Evolutionary conservation across 2,797 vertebrate genomes (phyloP).

Genomic region (Xenopus petersii): DNA sequence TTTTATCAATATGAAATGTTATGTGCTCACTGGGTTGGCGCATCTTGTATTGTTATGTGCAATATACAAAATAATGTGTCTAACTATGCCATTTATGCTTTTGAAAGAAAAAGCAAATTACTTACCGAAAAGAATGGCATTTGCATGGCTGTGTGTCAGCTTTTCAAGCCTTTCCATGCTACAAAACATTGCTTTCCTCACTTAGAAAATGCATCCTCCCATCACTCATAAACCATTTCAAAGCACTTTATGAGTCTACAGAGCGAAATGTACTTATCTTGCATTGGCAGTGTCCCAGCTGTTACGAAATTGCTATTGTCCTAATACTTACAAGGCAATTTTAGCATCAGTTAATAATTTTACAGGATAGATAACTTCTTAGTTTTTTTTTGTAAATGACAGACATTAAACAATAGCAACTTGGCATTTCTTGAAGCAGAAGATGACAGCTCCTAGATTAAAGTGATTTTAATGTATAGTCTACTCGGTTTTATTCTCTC

Average conservation of each 20-base stretch:
- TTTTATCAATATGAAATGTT: slow-evolving; percentile 85
- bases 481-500: slow-evolving; percentile 78
- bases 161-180: slow-evolving; percentile 81
- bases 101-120: slow-evolving; percentile 84
- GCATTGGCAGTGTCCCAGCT: slow-evolving; percentile 84
- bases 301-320: slow-evolving; percentile 89
- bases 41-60: slow-evolving; percentile 82
- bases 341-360: slow-evolving; percentile 88
- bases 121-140: slow-evolving; percentile 81
- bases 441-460: slow-evolving; percentile 88
- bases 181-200: slow-evolving; percentile 84
- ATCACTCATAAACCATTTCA: slow-evolving; percentile 84
- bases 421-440: slow-evolving; percentile 84
- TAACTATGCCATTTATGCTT: slow-evolving; percentile 83
- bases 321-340: slow-evolving; percentile 90
- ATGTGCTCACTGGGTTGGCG: slow-evolving; percentile 82
- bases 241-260: slow-evolving; percentile 83
- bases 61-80: slow-evolving; percentile 86
- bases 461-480: slow-evolving; percentile 90
- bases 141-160: slow-evolving; percentile 84
- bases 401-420: slow-evolving; percentile 90
- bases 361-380: slow-evolving; percentile 85
- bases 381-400: slow-evolving; percentile 88
- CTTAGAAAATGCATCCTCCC: slow-evolving; percentile 83
- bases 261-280: slow-evolving; percentile 85